These are phyloP conservation scores for Myanophis thanlyinensis DNA, from an alignment of 2,113 vertebrate species.

Conservation along the genomic window DNA sequence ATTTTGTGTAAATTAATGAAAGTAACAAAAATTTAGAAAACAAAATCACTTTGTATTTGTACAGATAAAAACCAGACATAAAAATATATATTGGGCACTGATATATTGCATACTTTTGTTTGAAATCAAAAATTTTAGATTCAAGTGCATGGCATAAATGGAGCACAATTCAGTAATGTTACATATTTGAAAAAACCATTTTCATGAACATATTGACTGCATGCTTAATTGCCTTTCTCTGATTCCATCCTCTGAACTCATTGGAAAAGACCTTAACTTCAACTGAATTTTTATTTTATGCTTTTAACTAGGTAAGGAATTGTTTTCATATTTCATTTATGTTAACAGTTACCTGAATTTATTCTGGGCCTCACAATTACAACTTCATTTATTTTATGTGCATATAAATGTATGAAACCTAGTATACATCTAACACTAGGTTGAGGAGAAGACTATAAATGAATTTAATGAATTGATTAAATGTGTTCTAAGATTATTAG, in stretches of 20 bases:
- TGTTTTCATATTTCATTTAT: conserved; percentile 43
- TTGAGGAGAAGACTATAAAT: neutral
- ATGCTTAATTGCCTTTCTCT: neutral
- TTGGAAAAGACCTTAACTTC: neutral
- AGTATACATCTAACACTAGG: neutral
- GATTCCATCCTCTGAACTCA: neutral
- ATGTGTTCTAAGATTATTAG: conserved; percentile 28
- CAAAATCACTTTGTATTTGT: conserved; percentile 47
- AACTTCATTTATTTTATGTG: neutral
- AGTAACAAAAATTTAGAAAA: conserved; percentile 36
- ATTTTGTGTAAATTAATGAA: conserved; percentile 36
- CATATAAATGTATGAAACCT: neutral
- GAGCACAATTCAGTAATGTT: neutral
- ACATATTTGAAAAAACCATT: neutral
- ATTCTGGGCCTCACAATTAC: neutral
- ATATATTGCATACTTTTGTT: neutral
- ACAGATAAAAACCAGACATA: conserved; percentile 50
- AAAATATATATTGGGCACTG: conserved; percentile 43
- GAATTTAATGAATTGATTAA: neutral
- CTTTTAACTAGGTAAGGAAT: conserved; percentile 50
- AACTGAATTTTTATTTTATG: conserved; percentile 14
- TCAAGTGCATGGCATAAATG: neutral
- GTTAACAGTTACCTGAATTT: conserved; percentile 40
- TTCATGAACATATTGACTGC: neutral
- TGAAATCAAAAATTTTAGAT: neutral